phyloP scores from a whole-genome alignment of 1,140 invertebrate genomes.

The Scylla paramamosain region DNA sequence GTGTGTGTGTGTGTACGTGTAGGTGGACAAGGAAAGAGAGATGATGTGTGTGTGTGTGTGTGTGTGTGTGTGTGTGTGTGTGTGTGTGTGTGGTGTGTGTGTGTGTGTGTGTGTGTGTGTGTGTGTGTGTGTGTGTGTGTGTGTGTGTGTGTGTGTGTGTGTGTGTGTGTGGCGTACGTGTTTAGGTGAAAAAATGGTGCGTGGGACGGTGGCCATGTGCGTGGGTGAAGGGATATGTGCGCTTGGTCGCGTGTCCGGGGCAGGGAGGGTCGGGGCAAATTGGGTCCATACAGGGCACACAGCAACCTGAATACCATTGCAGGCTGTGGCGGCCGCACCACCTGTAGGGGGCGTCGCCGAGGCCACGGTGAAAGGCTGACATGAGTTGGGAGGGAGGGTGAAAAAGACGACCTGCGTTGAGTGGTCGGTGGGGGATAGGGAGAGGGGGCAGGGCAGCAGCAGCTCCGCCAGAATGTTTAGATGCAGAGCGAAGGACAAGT shows the following conservation, averaged over 20 bases:
- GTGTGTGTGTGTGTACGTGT: background rate
- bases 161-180: slow-evolving; percentile 7
- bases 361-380: background rate
- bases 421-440: background rate
- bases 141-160: slow-evolving; percentile 50
- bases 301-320: no score
- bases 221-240: background rate
- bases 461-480: background rate
- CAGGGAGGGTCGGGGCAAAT: background rate
- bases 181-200: background rate
- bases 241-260: background rate
- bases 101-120: slow-evolving; percentile 33
- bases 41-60: slow-evolving; percentile 33
- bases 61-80: slow-evolving; percentile 28
- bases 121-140: slow-evolving; percentile 26
- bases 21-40: no score
- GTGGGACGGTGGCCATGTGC: background rate
- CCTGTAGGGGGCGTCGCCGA: background rate
- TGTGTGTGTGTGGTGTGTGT: slow-evolving; percentile 45
- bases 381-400: background rate
- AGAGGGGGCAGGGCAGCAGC: background rate
- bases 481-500: slow-evolving; percentile 1
- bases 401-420: no score
- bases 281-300: no score
- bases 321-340: background rate